Base-by-base conservation (phyloP, 2,113 vertebrate genomes). In the Poeciliopsis turrubarensis region DNA sequence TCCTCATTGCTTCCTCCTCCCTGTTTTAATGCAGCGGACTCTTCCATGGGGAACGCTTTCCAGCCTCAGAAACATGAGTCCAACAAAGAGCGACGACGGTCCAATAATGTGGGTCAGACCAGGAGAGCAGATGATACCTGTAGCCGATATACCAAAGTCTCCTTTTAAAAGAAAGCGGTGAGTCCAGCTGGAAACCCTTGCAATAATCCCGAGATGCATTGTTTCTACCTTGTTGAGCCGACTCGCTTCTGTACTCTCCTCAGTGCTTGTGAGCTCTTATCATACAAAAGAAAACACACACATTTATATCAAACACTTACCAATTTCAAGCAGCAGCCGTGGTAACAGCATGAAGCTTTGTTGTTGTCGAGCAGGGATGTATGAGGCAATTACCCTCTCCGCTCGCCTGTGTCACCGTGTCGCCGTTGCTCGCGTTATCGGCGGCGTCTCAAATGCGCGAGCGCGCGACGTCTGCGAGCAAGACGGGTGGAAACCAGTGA, bases 71-170 rank as follows among this genome's bases (percentile, higher is more conserved):
- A 93, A 94, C 88, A 96, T 96, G 90, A 94, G 93, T 91, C 97
- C 97, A 70, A 96, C 94, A 77, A 97, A 99, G 81, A 99, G 97
- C 26, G 98, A 99, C 81, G 98, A 99, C 70, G 98, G 98, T 68
- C 98, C 98, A 64, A 99, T 99, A 80, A 96, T 99, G 97, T 99
- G 98, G 98, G 98, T 99, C 86, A 95, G 98, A 67, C 98, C 98
- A 0, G 98, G 98, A 93, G 98, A 99, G 37, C 98, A 99, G 93
- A 98, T 99, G 98, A 99, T 99, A 91, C 98, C 98, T 72, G 96
- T 99, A 91, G 96, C 98, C 75, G 98, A 99, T 85, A 97, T 98
- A 96, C 98, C 97, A 95, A 99, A 99, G 96, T 98, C 98, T 89
- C 98, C 97, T 90, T 99, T 98, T 89, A 99, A 98, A 94, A 96